Evolutionary conservation across 2,113 vertebrate genomes (phyloP), one percentile per base, ranked within the genome.

Genomic region (Tenebrosternarchus preto): DNA sequence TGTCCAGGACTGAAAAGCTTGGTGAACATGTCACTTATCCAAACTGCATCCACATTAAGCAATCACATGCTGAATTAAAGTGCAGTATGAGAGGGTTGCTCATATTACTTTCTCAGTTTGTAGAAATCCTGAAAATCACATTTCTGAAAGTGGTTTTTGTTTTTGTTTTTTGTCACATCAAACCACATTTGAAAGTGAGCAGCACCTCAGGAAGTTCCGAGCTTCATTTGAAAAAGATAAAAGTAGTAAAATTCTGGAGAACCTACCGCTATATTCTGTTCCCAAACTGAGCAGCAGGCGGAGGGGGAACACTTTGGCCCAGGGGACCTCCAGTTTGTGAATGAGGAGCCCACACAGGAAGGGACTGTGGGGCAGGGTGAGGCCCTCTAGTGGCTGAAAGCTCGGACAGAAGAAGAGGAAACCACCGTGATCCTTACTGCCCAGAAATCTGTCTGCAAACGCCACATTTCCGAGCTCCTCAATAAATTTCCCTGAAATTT

Each of bases 221-320:
- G 25, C 61, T 1, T 63, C 9, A 29, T 29, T 29, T 50, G 5
- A 46, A 46, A 60, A 24, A 39, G 4, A 25, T 33, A 29, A 64
- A 36, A 36, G 46, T 8, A 22, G 22, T 6, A 0, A n/a, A 19
- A n/a, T n/a, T n/a, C n/a, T n/a, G n/a, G n/a, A n/a, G n/a, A 61
- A 87, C 92, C 89, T 86, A 99, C 97, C 92, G 22, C 85, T 92
- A 84, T 95, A 94, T 85, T 96, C 94, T 46, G 93, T 91, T 82
- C 97, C 97, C 69, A 98, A 80, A 90, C 96, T 92, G 57, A 98
- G 92, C 72, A 98, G 94, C 86, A 98, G 93, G 56, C 96, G 92
- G 46, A 98, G 94, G 0, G 98, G 96, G 83, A 98, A 98, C 78
- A 96, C 96, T 82, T 98, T 98, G 76, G 95, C 96, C 98, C 96